These are phyloP conservation scores for Chinchilla lanigera DNA, from an alignment of 2,113 vertebrate genomes.

Conservation along the genomic window DNA sequence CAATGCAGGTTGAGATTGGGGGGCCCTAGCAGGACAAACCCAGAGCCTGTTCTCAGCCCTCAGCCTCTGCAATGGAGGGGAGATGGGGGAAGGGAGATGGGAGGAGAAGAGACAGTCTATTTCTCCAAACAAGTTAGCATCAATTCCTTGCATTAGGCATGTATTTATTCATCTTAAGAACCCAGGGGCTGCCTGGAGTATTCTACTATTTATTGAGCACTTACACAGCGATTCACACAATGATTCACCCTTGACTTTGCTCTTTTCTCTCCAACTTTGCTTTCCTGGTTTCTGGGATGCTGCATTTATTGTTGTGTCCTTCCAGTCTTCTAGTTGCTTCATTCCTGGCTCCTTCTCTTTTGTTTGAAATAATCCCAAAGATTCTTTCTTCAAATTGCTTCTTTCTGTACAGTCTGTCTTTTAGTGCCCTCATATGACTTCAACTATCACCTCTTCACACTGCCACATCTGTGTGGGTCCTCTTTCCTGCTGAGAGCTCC, in stretches of 20 bases:
- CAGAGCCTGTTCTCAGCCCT: background rate
- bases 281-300: background rate
- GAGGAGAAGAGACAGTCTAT: background rate
- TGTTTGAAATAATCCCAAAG: background rate
- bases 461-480: background rate
- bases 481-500: background rate
- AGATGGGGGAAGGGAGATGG: no score
- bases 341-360: background rate
- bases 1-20: background rate
- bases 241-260: background rate
- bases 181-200: background rate
- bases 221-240: background rate
- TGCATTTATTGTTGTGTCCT: background rate
- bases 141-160: background rate
- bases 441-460: background rate
- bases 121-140: constrained; percentile 24
- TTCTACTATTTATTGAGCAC: constrained; percentile 12
- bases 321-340: background rate
- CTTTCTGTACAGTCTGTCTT: background rate
- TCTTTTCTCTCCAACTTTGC: background rate
- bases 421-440: background rate
- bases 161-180: background rate
- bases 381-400: background rate
- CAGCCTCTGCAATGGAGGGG: background rate
- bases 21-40: background rate